Conservation (phyloP, 2,113 vertebrate genomes). For the Mobula hypostoma region DNA sequence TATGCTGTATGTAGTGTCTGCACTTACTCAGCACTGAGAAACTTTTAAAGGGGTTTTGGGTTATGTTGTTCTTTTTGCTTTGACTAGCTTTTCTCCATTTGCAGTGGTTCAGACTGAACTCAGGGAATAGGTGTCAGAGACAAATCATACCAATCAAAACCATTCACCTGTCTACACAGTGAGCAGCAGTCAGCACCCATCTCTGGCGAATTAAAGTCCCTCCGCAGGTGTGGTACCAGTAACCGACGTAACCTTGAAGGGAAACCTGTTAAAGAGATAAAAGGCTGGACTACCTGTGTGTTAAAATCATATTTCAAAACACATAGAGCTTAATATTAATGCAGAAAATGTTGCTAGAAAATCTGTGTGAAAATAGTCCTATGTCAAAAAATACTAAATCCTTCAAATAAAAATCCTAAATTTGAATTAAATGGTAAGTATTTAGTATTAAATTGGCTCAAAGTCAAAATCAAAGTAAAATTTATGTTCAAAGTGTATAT, state of each 20-base stretch:
- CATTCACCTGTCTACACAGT: slow-evolving; percentile 63
- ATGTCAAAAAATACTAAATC: neutral
- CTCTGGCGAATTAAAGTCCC: slow-evolving; percentile 65
- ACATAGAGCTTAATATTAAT: neutral
- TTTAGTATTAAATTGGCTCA: neutral
- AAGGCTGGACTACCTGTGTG: neutral
- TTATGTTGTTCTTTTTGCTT: too few species aligned
- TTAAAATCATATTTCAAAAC: neutral
- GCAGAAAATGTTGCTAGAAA: neutral
- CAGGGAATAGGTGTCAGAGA: too few species aligned
- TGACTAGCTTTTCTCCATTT: too few species aligned
- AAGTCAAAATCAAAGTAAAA: too few species aligned
- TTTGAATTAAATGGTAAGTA: neutral
- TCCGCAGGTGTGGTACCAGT: slow-evolving; percentile 73
- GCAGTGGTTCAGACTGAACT: too few species aligned
- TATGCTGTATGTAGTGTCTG: too few species aligned
- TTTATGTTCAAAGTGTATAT: too few species aligned
- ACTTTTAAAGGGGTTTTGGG: too few species aligned
- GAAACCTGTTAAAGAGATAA: slow-evolving; percentile 56
- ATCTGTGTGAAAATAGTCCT: neutral
- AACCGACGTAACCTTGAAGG: slow-evolving; percentile 61
- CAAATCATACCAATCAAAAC: neutral
- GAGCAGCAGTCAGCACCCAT: slow-evolving; percentile 83
- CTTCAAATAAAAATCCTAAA: too few species aligned
- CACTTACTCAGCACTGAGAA: too few species aligned